Evolutionary conservation across 2,888 invertebrate genomes (phyloP), one percentile per base, ranked within the genome.

Genomic region (Piscicola geometra): DNA sequence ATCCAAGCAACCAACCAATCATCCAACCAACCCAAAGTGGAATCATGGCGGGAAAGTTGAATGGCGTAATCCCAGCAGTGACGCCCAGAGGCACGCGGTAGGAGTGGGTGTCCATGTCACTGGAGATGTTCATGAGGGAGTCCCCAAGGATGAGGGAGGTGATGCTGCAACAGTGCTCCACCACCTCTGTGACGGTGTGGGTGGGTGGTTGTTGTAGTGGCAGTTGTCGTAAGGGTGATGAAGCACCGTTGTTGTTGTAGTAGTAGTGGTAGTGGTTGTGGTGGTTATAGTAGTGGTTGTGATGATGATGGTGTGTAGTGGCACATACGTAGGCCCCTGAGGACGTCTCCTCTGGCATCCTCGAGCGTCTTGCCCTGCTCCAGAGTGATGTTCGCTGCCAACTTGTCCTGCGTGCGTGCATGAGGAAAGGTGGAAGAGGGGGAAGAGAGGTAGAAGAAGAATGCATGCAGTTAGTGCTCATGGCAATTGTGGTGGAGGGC

Each of bases 41-140:
- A 81, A 99, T 96, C 99, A 99, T 99, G 41, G 98, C 98, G 0
- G 99, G 99, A 86, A 98, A 99, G 86, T 98, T 98, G 86, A 98
- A 98, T 0, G 97, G 97, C n/a, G 94, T 92, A 81, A 98, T 94
- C 71, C 97, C 96, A 82, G 91, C 94, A 30, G 92, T 92, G 0
- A 96, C 93, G 64, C 99, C 99, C 0, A 99, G 87, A 0, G 99
- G 99, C 69, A 93, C 87, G 81, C 94, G 91, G 85, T 93, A 92
- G 15, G 94, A 93, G 80, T 92, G 90, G 0, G 94, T 94, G 86
- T 99, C 99, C 95, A 99, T 96, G 84, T 99, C 88, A 82, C 92
- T 94, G 3, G 97, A 92, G 50, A 94, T 91, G 81, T 89, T 89
- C 60, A 89, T 90, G 81, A 96, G 89, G 21, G 93, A 91, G 87